phyloP scores from a whole-genome alignment of 1,140 invertebrate species.

The Cherax quadricarinatus region DNA sequence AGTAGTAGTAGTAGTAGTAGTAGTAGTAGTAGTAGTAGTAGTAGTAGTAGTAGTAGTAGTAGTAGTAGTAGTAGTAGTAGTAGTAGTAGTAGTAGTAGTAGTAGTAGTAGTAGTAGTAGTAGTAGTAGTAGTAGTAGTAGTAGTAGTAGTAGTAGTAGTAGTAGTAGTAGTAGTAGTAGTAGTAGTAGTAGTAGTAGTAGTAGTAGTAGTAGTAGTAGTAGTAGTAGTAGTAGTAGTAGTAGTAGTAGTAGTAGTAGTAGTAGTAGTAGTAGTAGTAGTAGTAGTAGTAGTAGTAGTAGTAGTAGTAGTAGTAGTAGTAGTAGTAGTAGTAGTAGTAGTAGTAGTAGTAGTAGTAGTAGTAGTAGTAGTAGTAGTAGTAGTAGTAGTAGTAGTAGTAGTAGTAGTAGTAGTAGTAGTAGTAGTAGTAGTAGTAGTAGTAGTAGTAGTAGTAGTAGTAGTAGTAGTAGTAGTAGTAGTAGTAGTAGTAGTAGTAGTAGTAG shows the following conservation, averaged over 20 bases:
- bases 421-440: background rate
- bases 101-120: background rate
- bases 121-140: background rate
- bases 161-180: background rate
- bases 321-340: background rate
- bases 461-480: conserved; percentile 14
- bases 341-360: background rate
- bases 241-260: background rate
- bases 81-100: background rate
- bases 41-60: background rate
- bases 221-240: conserved; percentile 15
- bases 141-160: background rate
- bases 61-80: background rate
- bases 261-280: conserved; percentile 20
- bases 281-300: conserved; percentile 21
- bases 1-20: background rate
- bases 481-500: too few species aligned
- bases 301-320: background rate
- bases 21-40: background rate
- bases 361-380: background rate
- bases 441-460: conserved; percentile 26
- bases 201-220: background rate
- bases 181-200: background rate
- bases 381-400: conserved; percentile 4
- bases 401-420: conserved; percentile 6